These are phyloP conservation scores for Danaus plexippus DNA, from an alignment of 1,140 invertebrate genomes.

Conservation along the genomic window DNA sequence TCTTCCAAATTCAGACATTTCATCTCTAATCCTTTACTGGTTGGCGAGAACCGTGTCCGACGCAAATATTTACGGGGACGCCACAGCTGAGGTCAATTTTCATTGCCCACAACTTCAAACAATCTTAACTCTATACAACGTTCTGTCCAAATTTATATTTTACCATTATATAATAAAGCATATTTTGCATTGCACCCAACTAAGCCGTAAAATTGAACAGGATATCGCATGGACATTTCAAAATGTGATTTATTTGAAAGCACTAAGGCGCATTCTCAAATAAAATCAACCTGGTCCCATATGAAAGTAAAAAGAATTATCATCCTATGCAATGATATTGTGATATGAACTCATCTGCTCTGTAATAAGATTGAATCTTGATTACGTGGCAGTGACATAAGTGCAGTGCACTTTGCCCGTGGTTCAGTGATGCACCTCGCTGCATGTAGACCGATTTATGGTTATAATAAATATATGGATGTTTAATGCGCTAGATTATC, in stretches of 20 bases:
- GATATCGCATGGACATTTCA: slow-evolving; percentile 23
- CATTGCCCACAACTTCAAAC: slow-evolving; percentile 5
- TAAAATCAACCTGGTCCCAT: slow-evolving; percentile 17
- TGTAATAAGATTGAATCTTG: slow-evolving; percentile 20
- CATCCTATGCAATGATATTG: slow-evolving; percentile 26
- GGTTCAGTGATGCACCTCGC: slow-evolving; percentile 45
- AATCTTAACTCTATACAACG: neutral
- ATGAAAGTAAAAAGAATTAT: slow-evolving; percentile 12
- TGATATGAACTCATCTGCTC: slow-evolving; percentile 17
- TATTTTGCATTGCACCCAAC: slow-evolving; percentile 15
- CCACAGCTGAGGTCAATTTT: slow-evolving; percentile 62
- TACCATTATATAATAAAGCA: slow-evolving; percentile 13
- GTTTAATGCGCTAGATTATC: slow-evolving; percentile 43
- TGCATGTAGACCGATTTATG: slow-evolving; percentile 56
- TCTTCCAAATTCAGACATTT: slow-evolving; percentile 47
- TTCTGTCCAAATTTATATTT: slow-evolving; percentile 15
- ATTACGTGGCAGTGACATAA: slow-evolving; percentile 6
- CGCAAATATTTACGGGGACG: slow-evolving; percentile 60
- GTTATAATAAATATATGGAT: slow-evolving; percentile 57
- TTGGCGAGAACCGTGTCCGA: slow-evolving; percentile 38
- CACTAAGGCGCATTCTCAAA: slow-evolving; percentile 37
- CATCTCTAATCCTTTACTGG: slow-evolving; percentile 48
- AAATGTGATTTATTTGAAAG: slow-evolving; percentile 37
- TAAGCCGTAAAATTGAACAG: slow-evolving; percentile 38
- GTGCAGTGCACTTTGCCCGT: slow-evolving; percentile 48